These are phyloP conservation scores for Pseudococcus jackbeardsleyi DNA, from an alignment of 2,888 invertebrate genomes.

Conservation along the genomic window DNA sequence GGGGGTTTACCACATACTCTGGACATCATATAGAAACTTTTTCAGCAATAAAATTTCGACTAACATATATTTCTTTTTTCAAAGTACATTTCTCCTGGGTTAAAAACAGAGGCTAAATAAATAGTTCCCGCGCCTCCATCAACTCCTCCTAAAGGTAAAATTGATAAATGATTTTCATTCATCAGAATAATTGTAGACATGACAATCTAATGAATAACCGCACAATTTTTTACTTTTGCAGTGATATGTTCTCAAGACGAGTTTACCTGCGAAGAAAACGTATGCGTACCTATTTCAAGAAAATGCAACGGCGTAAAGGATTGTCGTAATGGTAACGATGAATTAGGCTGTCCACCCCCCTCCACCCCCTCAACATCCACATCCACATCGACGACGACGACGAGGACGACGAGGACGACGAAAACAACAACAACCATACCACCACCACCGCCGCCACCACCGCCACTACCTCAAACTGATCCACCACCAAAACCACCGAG, in stretches of 20 bases:
- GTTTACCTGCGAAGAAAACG: neutral
- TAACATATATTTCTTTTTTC: no score
- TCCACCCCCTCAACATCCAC: neutral
- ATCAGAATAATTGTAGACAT: neutral
- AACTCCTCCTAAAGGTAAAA: neutral
- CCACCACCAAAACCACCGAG: neutral
- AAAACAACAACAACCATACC: neutral
- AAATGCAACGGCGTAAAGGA: neutral
- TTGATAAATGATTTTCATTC: no score
- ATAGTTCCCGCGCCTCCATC: no score
- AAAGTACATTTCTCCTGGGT: no score
- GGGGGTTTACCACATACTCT: no score
- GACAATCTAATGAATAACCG: neutral
- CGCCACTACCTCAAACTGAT: neutral
- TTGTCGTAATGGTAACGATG: constrained; percentile 16
- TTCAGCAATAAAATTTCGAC: no score
- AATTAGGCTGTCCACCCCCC: neutral
- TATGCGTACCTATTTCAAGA: neutral
- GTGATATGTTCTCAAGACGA: neutral
- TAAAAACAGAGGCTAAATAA: no score
- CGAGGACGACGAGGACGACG: no score
- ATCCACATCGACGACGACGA: neutral
- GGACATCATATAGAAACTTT: no score
- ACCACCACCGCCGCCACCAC: constrained; percentile 14
- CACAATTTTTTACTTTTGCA: neutral